Evolutionary conservation across 2,113 vertebrate genomes (phyloP), one percentile per base, ranked within the genome.

Genomic region (Lonchura striata): DNA sequence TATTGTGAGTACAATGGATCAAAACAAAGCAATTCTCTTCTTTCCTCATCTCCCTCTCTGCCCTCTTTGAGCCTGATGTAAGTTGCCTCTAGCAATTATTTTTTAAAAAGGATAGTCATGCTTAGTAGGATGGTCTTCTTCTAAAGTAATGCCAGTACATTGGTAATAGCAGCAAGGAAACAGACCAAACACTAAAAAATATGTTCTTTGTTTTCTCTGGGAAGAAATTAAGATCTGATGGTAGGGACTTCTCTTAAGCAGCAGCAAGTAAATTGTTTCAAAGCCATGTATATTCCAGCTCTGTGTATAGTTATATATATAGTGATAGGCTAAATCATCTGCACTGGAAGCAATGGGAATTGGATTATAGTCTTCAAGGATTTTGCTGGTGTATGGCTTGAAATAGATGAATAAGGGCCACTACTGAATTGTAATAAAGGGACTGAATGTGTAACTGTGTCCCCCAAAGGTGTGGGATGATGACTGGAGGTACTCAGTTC

Each of bases 1-100:
- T 54, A 66, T 30, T 86, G 31, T 76, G n/a, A 92, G n/a, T 13
- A 79, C 63, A 88, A 30, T 25, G 79, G 70, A 88, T 88, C 81
- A 91, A 95, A 96, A 90, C 66, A 95, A 94, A 90, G 64, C 78
- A 94, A 70, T 92, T 87, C 24, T 89, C 27, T 68, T 95, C 37
- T 95, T 94, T 91, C 54, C 13, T 50, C 78, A 57, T 92, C 78
- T 89, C 54, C 18, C 15, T 54, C 44, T 87, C 66, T 93, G 46
- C 44, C 28, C 53, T 80, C 66, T 94, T 88, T 72, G 75, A 92
- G 86, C 41, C 37, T 89, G 71, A 39, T 91, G 61, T 88, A 89
- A 74, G 54, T 66, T 0, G 74, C 93, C 63, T 24, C 66, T 39
- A 74, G 94, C 93, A 90, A 90, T 90, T 90, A 72, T 52, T 79